These are phyloP conservation scores for Drosophila ironensis DNA, from an alignment of 1,140 invertebrate species.

Conservation along the genomic window DNA sequence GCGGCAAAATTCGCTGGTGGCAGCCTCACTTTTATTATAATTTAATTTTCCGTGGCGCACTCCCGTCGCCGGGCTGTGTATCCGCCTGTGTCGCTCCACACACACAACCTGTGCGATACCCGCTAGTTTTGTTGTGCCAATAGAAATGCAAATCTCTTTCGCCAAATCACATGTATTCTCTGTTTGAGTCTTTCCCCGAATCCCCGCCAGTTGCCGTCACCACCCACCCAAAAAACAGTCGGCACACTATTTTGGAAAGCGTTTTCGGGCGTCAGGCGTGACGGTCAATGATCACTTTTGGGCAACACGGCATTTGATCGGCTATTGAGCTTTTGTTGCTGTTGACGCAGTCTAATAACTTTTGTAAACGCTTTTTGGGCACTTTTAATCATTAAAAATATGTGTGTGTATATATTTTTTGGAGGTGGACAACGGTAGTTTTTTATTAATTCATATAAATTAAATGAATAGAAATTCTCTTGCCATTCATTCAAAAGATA, in stretches of 20 bases:
- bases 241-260: slow-evolving; percentile 73
- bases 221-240: slow-evolving; percentile 51
- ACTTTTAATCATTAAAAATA: slow-evolving; percentile 50
- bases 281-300: slow-evolving; percentile 77
- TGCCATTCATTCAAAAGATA: neutral
- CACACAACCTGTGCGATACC: slow-evolving; percentile 12
- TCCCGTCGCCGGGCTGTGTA: neutral
- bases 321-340: slow-evolving; percentile 4
- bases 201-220: neutral
- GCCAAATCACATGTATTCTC: slow-evolving; percentile 9
- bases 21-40: slow-evolving; percentile 51
- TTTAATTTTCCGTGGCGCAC: slow-evolving; percentile 59
- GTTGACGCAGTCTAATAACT: slow-evolving; percentile 77
- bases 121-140: slow-evolving; percentile 17
- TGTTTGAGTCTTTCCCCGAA: neutral
- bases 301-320: slow-evolving; percentile 21
- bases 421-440: slow-evolving; percentile 30
- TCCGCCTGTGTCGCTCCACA: slow-evolving; percentile 1
- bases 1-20: slow-evolving; percentile 13
- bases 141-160: slow-evolving; percentile 39
- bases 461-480: neutral
- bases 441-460: neutral
- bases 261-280: slow-evolving; percentile 67
- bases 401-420: slow-evolving; percentile 41
- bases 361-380: slow-evolving; percentile 56